Evolutionary conservation across 2,113 vertebrate genomes (phyloP).

Genomic region (Thalassoma bifasciatum): DNA sequence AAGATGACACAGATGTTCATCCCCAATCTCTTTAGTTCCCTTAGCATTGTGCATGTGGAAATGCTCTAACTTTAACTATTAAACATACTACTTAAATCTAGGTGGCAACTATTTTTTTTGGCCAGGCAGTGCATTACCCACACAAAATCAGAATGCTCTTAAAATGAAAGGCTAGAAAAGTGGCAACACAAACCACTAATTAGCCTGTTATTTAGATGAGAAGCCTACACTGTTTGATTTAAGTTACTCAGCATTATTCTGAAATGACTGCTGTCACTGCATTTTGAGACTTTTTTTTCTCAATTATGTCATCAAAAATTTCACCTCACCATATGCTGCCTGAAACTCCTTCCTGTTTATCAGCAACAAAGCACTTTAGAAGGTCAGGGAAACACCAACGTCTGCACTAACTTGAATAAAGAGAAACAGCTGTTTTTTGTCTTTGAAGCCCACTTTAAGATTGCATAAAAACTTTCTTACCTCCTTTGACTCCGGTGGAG

Average conservation of each 20-base stretch:
- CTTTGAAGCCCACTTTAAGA: neutral
- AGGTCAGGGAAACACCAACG: conserved; percentile 1
- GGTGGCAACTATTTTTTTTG: too few relatives aligned
- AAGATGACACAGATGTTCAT: too few relatives aligned
- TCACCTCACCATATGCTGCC: neutral
- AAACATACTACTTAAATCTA: too few relatives aligned
- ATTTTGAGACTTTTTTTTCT: neutral
- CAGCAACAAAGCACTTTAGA: neutral
- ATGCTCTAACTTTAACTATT: too few relatives aligned
- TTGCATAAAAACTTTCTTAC: conserved; percentile 66
- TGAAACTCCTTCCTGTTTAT: neutral
- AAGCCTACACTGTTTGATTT: neutral
- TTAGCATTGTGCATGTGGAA: too few relatives aligned
- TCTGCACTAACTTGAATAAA: neutral
- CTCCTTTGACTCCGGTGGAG: conserved; percentile 98
- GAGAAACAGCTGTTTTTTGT: neutral
- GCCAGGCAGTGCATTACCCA: neutral
- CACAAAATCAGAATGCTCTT: neutral
- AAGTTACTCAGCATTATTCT: neutral
- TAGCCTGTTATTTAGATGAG: neutral
- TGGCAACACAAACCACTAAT: neutral
- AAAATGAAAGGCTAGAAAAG: neutral
- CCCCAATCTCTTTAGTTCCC: too few relatives aligned
- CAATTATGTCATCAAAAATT: neutral
- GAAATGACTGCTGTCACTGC: conserved; percentile 4